Percentiles rank a stretch among this genome's conserved stretches.
phyloP scores from a whole-genome alignment of 2,888 invertebrate species.

The Lithophane ornitopus region DNA sequence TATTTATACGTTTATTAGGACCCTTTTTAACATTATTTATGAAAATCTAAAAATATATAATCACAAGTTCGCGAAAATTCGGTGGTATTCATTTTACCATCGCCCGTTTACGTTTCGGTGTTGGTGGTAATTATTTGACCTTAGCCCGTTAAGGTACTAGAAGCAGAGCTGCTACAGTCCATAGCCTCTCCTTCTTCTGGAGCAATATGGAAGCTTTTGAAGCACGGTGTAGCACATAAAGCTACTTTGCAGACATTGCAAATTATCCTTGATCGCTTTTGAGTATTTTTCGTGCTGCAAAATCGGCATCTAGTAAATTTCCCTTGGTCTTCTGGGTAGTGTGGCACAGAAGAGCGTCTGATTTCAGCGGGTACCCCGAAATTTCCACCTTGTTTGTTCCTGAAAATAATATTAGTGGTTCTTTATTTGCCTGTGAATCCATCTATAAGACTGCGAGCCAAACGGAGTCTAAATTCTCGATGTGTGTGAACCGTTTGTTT shows the following conservation, averaged over 20 bases:
- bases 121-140: constrained; percentile 8
- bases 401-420: neutral
- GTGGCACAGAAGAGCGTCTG: constrained; percentile 14
- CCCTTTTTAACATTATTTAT: constrained; percentile 9
- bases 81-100: constrained; percentile 15
- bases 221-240: constrained; percentile 39
- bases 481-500: constrained; percentile 11
- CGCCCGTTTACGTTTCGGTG: constrained; percentile 7
- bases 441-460: constrained; percentile 6
- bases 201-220: constrained; percentile 42
- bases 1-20: constrained; percentile 12
- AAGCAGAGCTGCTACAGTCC: constrained; percentile 15
- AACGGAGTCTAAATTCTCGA: neutral
- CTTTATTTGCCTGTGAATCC: neutral
- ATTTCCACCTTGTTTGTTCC: constrained; percentile 5
- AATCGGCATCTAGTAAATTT: constrained; percentile 52
- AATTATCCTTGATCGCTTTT: constrained; percentile 38
- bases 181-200: constrained; percentile 23
- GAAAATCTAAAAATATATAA: constrained; percentile 17
- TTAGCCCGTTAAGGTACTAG: constrained; percentile 11
- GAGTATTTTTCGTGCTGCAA: constrained; percentile 46
- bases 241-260: constrained; percentile 48
- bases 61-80: neutral
- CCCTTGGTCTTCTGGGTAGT: constrained; percentile 31
- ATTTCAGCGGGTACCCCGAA: constrained; percentile 4